Percentiles rank a stretch among this genome's conserved stretches.
Conservation (phyloP, 2,113 vertebrate species). For the Epinephelus fuscoguttatus region DNA sequence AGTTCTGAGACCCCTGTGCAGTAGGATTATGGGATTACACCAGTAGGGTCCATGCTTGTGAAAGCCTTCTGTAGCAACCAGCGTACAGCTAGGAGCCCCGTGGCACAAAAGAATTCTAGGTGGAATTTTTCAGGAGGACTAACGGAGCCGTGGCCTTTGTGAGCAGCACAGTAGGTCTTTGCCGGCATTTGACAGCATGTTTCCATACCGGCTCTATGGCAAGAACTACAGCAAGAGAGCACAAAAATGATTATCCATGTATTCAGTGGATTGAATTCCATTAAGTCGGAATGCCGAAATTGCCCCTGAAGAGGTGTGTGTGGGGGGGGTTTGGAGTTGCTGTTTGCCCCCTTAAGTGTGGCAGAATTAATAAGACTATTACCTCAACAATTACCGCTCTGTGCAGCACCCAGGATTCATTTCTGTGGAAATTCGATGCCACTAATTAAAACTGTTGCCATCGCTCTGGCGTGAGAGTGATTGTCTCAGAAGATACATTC, state of each 20-base stretch:
- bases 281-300: conserved; percentile 89
- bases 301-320: conserved; percentile 84
- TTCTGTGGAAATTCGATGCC: conserved; percentile 82
- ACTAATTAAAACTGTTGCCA: conserved; percentile 85
- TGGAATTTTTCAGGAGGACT: conserved; percentile 90
- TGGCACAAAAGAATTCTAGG: conserved; percentile 90
- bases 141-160: conserved; percentile 90
- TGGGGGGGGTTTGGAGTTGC: conserved; percentile 82
- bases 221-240: conserved; percentile 80
- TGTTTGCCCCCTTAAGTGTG: conserved; percentile 90
- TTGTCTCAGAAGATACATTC: conserved; percentile 81
- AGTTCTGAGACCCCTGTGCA: conserved; percentile 89
- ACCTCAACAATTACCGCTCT: conserved; percentile 93
- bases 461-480: conserved; percentile 75
- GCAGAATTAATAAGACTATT: conserved; percentile 97
- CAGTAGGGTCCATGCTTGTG: conserved; percentile 93
- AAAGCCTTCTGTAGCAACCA: conserved; percentile 93
- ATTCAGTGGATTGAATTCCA: conserved; percentile 91
- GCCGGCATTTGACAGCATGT: conserved; percentile 83
- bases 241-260: conserved; percentile 90
- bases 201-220: conserved; percentile 74
- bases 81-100: conserved; percentile 86
- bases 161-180: conserved; percentile 89
- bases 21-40: conserved; percentile 99
- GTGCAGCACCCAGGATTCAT: conserved; percentile 84